Evolutionary conservation across 1,140 invertebrate species (phyloP), one percentile per base, ranked within the genome.

Genomic region (Nephotettix cincticeps): DNA sequence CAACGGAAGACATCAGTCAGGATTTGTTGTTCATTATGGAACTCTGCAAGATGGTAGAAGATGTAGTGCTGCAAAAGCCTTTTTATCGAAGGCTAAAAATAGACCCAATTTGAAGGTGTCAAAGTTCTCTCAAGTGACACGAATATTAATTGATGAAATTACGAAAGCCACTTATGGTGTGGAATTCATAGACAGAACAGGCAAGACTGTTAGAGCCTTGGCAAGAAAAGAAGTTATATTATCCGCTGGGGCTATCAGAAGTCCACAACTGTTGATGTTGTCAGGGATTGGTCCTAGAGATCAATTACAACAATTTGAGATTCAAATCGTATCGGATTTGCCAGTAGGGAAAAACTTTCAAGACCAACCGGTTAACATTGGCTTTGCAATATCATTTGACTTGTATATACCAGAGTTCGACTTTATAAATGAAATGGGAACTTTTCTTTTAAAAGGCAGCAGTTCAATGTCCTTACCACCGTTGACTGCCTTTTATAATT

Each of bases 291-390:
- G 94, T 0, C 93, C 93, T 0, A 85, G 82, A 32, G 83, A 89
- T 3, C 91, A 96, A 71, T 82, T 96, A 6, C 78, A 82, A 56
- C 80, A 89, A 30, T 79, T 91, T 23, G 87, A 88, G 6, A 91
- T 94, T 29, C 84, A 84, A 1, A 85, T 92, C 0, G 72, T 93
- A 0, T 87, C 87, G 75, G 87, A 95, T 79, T 78, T 91, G 0
- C 87, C 83, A 78, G 92, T 89, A 13, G 96, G 96, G 0, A 83
- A 92, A 61, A 97, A 97, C 80, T 83, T 97, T 0, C 93, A 96
- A 81, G 94, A 96, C 79, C 95, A 96, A 77, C 88, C 96, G 9
- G 93, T 91, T 0, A 80, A 94, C 0, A 94, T 93, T 0, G 94
- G 94, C 0, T 79, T 96, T 9, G 89, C 92, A 0, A 96, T 96